Conservation (phyloP, 2,888 invertebrate genomes). For the Conomelus anceps region DNA sequence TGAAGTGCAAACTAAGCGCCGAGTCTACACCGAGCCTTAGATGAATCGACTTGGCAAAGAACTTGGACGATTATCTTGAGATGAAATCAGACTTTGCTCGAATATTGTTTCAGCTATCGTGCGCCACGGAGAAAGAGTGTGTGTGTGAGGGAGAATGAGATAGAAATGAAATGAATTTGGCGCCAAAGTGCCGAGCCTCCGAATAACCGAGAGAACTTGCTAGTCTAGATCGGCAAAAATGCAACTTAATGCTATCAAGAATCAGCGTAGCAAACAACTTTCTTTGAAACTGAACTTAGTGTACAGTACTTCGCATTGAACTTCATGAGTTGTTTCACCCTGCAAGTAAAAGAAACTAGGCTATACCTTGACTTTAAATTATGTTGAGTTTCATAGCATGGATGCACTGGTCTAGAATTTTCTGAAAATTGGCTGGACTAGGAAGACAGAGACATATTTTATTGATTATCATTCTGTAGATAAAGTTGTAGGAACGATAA, state of each 20-base stretch:
- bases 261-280: not conserved
- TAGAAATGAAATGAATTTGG: not conserved
- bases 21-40: not conserved
- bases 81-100: not conserved
- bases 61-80: not conserved
- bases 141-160: not conserved
- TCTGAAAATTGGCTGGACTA: not conserved
- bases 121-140: not conserved
- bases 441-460: too few relatives aligned
- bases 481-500: too few relatives aligned
- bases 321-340: not conserved
- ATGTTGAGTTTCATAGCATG: not conserved
- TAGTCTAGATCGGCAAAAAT: not conserved
- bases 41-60: not conserved
- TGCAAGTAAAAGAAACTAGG: not conserved
- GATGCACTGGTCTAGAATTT: not conserved
- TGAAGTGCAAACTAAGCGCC: not conserved
- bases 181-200: not conserved
- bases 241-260: not conserved
- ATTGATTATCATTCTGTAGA: too few relatives aligned
- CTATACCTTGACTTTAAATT: not conserved
- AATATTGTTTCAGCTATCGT: not conserved
- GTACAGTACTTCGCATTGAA: too few relatives aligned
- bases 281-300: not conserved
- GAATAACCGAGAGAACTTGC: too few relatives aligned